Conservation (phyloP, 2,113 vertebrate species). For the Lophotis ruficrista region DNA sequence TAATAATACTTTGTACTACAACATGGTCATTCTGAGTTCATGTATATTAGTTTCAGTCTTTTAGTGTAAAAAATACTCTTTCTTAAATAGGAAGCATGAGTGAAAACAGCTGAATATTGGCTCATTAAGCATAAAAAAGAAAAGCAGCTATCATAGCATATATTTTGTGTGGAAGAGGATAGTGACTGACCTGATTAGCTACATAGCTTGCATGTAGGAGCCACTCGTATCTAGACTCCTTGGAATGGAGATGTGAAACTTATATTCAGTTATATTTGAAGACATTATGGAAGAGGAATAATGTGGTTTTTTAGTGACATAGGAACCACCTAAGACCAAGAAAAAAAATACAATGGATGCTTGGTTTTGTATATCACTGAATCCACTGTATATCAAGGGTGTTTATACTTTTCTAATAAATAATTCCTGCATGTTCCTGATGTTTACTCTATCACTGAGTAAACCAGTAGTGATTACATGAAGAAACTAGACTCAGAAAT, state of each 20-base stretch:
- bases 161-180: not conserved
- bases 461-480: not conserved
- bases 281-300: not conserved
- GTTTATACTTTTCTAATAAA: not conserved
- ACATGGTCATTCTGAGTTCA: not conserved
- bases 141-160: not conserved
- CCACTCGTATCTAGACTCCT: not conserved
- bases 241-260: not conserved
- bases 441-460: not conserved
- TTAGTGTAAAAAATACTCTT: not conserved
- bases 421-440: not conserved
- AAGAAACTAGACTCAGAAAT: not conserved
- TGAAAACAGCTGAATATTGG: not conserved
- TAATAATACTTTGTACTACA: not conserved
- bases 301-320: not conserved
- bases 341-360: not conserved
- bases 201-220: not conserved
- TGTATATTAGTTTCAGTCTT: not conserved
- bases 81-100: not conserved
- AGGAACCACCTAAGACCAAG: not conserved
- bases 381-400: not conserved
- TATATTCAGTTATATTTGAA: not conserved
- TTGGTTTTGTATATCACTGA: not conserved
- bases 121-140: rapidly evolving
- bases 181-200: not conserved